Conservation (phyloP, 2,797 vertebrate species). For the Otus scops region DNA sequence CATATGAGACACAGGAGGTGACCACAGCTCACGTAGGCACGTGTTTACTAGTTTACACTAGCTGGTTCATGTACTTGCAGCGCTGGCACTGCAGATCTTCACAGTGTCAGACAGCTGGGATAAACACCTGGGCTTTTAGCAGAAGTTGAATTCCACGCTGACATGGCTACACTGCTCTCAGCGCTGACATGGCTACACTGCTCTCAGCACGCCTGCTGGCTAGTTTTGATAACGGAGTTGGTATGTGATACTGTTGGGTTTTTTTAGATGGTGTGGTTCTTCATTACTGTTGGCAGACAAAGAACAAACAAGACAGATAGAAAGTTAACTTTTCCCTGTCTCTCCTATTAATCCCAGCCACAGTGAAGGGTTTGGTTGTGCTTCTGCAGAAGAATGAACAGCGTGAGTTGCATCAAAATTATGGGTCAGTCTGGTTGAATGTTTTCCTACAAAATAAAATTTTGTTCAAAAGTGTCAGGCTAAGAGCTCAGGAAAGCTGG, state of each 20-base stretch:
- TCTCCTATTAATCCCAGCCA: background rate
- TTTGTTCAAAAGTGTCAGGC: background rate
- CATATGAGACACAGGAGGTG: background rate
- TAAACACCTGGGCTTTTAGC: background rate
- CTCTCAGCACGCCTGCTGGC: background rate
- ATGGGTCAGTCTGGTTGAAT: background rate
- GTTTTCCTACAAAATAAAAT: background rate
- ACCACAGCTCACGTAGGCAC: background rate
- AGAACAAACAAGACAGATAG: background rate
- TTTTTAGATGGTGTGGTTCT: background rate
- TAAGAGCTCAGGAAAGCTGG: background rate
- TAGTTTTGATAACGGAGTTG: background rate
- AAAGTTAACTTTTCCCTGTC: background rate
- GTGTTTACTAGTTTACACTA: background rate
- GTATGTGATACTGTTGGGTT: background rate
- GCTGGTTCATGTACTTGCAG: background rate
- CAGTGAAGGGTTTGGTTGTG: background rate
- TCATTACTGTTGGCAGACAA: background rate
- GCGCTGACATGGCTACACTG: background rate
- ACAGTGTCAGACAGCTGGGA: background rate
- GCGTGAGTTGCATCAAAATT: background rate
- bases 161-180: fast-evolving
- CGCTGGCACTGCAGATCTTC: background rate
- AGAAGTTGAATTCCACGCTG: background rate
- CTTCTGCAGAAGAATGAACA: background rate